Percentiles rank a stretch among this genome's conserved stretches.
These are phyloP conservation scores for Thaumatotibia leucotreta DNA, from an alignment of 1,140 invertebrate species.

Conservation along the genomic window DNA sequence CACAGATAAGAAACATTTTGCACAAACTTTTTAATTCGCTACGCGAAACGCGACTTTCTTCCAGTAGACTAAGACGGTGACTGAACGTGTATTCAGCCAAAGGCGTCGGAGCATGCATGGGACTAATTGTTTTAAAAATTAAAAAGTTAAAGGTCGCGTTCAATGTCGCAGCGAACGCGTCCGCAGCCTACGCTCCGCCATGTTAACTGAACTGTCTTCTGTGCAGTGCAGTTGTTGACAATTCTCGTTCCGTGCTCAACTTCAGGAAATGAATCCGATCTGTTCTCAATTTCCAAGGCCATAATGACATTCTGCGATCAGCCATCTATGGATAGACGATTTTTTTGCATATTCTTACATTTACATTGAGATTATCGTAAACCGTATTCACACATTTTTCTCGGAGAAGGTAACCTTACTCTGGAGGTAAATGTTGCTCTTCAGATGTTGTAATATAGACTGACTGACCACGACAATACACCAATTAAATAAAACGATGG, in stretches of 20 bases:
- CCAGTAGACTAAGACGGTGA: background rate
- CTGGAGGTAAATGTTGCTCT: no score
- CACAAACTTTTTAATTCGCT: background rate
- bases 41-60: slow-evolving; percentile 11
- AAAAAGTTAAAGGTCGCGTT: slow-evolving; percentile 33
- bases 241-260: background rate
- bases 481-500: background rate
- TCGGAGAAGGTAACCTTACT: background rate
- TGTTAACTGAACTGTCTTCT: slow-evolving; percentile 29
- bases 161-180: slow-evolving; percentile 27
- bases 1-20: slow-evolving; percentile 9
- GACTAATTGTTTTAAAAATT: slow-evolving; percentile 17
- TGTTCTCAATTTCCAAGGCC: background rate
- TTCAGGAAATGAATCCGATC: slow-evolving; percentile 1
- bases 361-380: background rate
- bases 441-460: background rate
- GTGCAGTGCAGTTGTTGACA: background rate
- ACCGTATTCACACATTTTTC: background rate
- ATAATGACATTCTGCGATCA: background rate
- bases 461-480: background rate
- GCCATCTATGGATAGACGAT: background rate
- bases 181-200: slow-evolving; percentile 24
- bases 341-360: background rate
- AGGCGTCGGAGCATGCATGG: background rate
- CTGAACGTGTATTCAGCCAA: slow-evolving; percentile 8